Evolutionary conservation across 2,888 invertebrate species (phyloP).

Genomic region (Galeopsomyia nigrocyanea): DNA sequence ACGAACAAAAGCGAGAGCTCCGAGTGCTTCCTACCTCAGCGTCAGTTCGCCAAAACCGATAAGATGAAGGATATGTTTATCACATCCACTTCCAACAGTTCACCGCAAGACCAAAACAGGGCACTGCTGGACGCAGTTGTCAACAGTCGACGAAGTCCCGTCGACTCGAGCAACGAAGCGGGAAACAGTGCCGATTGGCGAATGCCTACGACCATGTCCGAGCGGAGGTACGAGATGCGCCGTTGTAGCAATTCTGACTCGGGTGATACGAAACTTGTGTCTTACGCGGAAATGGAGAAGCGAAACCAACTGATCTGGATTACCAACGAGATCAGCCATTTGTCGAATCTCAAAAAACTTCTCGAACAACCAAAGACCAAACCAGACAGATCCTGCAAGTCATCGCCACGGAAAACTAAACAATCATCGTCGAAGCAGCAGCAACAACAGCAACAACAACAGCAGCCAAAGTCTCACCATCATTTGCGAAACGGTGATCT

Average conservation of each 20-base stretch:
- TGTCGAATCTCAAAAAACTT: constrained; percentile 70
- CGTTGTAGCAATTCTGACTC: constrained; percentile 58
- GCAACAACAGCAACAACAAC: not conserved
- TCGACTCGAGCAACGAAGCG: constrained; percentile 54
- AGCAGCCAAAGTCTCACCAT: constrained; percentile 17
- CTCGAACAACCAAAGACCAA: constrained; percentile 62
- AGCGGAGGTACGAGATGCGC: constrained; percentile 67
- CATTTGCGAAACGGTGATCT: constrained; percentile 27
- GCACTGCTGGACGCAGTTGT: constrained; percentile 57
- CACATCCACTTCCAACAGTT: constrained; percentile 57
- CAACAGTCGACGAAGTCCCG: constrained; percentile 49
- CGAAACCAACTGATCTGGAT: constrained; percentile 73
- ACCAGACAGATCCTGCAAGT: constrained; percentile 51
- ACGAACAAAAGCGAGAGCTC: constrained; percentile 65
- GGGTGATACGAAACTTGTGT: constrained; percentile 61
- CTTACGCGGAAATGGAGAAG: constrained; percentile 71
- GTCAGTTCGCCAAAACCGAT: constrained; percentile 52
- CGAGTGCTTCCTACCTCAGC: constrained; percentile 64
- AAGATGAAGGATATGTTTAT: constrained; percentile 56
- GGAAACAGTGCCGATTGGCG: constrained; percentile 67
- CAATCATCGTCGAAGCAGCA: constrained; percentile 28
- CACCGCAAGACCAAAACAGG: constrained; percentile 58
- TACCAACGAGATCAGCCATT: constrained; percentile 72
- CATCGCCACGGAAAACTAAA: constrained; percentile 56
- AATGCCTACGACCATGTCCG: constrained; percentile 69